Percentiles rank a stretch among this genome's conserved stretches.
Conservation (phyloP, 2,113 vertebrate species). For the Syrrhaptes paradoxus region DNA sequence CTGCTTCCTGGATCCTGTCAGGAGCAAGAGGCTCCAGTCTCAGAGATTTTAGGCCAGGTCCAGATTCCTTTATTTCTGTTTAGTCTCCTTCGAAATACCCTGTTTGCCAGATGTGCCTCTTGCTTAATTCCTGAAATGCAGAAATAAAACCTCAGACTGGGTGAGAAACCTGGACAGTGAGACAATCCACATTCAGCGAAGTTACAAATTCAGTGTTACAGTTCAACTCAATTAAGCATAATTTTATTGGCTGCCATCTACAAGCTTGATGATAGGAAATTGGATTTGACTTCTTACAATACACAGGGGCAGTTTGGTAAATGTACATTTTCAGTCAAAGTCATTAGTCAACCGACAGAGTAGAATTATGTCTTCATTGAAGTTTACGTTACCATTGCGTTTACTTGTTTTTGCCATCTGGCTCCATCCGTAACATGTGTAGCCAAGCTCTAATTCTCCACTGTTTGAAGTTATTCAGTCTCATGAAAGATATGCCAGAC, state of each 20-base stretch:
- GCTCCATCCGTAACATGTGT: slow-evolving; percentile 3
- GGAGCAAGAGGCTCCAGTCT: background rate
- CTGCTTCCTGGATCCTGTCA: background rate
- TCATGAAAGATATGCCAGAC: background rate
- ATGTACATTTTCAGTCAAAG: slow-evolving; percentile 26
- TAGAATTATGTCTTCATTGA: background rate
- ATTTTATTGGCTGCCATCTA: slow-evolving; percentile 8
- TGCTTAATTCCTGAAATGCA: background rate
- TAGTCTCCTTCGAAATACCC: background rate
- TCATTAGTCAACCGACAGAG: background rate
- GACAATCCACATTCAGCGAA: background rate
- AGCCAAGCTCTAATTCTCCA: slow-evolving; percentile 36
- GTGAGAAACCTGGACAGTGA: background rate
- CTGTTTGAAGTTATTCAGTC: slow-evolving; percentile 10
- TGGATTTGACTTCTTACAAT: background rate
- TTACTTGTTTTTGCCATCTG: slow-evolving; percentile 23
- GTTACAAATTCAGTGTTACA: background rate
- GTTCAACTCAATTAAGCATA: background rate
- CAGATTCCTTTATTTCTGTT: background rate
- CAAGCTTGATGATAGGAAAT: background rate
- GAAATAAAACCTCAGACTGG: background rate
- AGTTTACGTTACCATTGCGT: background rate
- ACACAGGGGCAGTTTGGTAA: background rate
- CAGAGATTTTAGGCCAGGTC: background rate
- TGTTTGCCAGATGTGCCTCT: background rate